These are phyloP conservation scores for Sylvicola fuscatus DNA, from an alignment of 2,888 invertebrate species.

Conservation along the genomic window DNA sequence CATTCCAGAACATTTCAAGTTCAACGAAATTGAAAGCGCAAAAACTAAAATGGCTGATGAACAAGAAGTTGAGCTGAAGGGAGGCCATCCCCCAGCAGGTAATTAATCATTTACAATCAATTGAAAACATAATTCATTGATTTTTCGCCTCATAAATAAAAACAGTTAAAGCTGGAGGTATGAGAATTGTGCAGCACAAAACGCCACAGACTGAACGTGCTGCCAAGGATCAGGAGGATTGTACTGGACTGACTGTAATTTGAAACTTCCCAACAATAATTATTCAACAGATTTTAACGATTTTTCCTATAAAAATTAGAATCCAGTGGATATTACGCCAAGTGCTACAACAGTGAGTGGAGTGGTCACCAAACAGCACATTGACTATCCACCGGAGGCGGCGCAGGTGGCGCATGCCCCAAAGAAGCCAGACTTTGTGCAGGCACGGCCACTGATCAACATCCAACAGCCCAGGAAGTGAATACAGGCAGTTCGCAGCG, in stretches of 20 bases:
- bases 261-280: too few relatives aligned
- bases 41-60: neutral
- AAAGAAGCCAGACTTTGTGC: slow-evolving; percentile 44
- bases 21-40: too few relatives aligned
- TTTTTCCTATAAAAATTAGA: too few relatives aligned
- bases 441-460: slow-evolving; percentile 39
- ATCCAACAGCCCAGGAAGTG: slow-evolving; percentile 81
- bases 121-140: neutral
- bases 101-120: neutral
- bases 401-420: slow-evolving; percentile 71
- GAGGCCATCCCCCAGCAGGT: neutral
- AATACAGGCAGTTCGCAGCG: slow-evolving; percentile 14
- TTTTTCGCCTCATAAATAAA: neutral
- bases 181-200: slow-evolving; percentile 82
- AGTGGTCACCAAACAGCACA: slow-evolving; percentile 60
- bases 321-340: slow-evolving; percentile 37
- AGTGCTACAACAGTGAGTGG: slow-evolving; percentile 58
- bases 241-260: slow-evolving; percentile 49
- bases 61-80: neutral
- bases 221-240: slow-evolving; percentile 45
- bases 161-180: slow-evolving; percentile 76
- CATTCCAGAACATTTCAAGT: too few relatives aligned
- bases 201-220: slow-evolving; percentile 38
- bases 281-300: too few relatives aligned
- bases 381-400: slow-evolving; percentile 76